Evolutionary conservation across 2,888 invertebrate species (phyloP), one percentile per base, ranked within the genome.

Genomic region (Tiliacea citrago): DNA sequence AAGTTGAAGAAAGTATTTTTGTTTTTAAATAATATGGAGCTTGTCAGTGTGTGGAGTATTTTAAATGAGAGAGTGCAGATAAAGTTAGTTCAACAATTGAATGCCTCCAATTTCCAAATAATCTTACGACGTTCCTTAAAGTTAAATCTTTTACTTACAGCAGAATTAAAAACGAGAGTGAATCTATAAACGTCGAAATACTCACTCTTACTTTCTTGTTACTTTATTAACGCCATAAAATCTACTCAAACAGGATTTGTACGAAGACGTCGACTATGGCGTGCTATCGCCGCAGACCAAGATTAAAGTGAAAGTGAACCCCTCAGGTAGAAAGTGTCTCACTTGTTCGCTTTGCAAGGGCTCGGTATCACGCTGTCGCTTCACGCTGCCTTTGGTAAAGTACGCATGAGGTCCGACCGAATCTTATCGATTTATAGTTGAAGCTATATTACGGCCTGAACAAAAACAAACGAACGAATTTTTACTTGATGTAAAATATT

Each of bases 231-330:
- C 35, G 7, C 63, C 55, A 79, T 77, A 73, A 73, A 68, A 66
- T 76, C 58, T 57, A 39, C 24, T 70, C 47, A 58, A 77, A 55
- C 94, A 98, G 98, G 98, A 99, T 94, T 95, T 99, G 79, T 99
- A 98, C 92, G 98, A 98, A 94, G 98, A 98, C 88, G 98, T 98
- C 13, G 98, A 98, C 92, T 98, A 98, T 90, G 98, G 98, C 72
- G 97, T 98, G 81, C 94, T 99, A 68, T 98, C 98, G 60, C 98
- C 98, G 49, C 98, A 98, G 91, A 98, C 98, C 67, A 98, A 98
- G 96, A 98, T 99, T 91, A 98, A 98, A 97, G 98, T 99, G 84
- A 98, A 98, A 97, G 98, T 99, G 58, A 99, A 99, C 96, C 99
- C 99, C 87, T 98, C 98, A 94, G 98, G 98, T 97, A 97, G 94